These are phyloP conservation scores for Syngnathus typhle DNA, from an alignment of 2,113 vertebrate species.

Conservation along the genomic window DNA sequence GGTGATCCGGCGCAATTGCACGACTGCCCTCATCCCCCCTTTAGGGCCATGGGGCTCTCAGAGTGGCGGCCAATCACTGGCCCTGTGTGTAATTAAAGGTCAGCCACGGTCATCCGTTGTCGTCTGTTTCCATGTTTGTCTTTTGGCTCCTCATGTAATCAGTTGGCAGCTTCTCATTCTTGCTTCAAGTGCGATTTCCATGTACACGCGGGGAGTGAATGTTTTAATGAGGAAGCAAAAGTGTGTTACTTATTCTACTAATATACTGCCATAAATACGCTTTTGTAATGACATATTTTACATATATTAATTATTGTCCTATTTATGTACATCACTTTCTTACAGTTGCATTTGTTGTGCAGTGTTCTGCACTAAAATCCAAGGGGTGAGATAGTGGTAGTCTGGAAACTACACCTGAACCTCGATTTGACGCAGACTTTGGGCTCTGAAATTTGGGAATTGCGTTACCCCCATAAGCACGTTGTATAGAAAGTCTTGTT, in stretches of 20 bases:
- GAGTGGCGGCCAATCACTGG: conserved; percentile 47
- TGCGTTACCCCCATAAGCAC: too few relatives aligned
- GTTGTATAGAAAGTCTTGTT: too few relatives aligned
- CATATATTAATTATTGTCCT: too few relatives aligned
- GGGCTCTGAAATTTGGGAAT: too few relatives aligned
- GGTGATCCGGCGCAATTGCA: conserved; percentile 58
- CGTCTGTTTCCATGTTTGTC: conserved; percentile 38
- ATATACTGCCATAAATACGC: not conserved
- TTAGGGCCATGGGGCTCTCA: conserved; percentile 34
- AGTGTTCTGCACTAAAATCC: too few relatives aligned
- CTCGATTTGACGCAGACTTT: too few relatives aligned
- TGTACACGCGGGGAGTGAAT: not conserved
- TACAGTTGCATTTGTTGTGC: too few relatives aligned
- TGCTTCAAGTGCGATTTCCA: conserved; percentile 16
- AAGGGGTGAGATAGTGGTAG: too few relatives aligned
- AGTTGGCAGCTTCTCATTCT: conserved; percentile 33
- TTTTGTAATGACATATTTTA: too few relatives aligned
- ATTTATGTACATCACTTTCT: too few relatives aligned
- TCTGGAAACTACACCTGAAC: too few relatives aligned
- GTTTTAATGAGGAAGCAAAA: not conserved
- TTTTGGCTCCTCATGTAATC: conserved; percentile 28
- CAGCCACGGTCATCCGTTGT: conserved; percentile 53
- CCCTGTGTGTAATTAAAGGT: conserved; percentile 65
- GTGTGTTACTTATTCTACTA: not conserved
- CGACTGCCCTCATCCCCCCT: conserved; percentile 58